A percentile compares a stretch with the other conserved stretches of the same genome.
Conservation (phyloP, 2,113 vertebrate genomes). For the Sorex araneus region DNA sequence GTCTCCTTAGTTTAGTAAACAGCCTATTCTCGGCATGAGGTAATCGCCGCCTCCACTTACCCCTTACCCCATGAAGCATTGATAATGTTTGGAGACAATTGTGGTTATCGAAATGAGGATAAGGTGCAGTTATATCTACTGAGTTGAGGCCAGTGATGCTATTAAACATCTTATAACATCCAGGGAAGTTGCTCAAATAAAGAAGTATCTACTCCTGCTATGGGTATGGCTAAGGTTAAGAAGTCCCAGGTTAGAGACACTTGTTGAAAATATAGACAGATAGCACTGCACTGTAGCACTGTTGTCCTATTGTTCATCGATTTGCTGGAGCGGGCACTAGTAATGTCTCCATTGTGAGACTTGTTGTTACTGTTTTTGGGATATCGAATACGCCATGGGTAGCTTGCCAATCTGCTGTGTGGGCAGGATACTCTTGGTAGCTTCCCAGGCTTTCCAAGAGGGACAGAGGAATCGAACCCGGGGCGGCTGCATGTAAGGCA, state of each 20-base stretch:
- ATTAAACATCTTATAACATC: neutral
- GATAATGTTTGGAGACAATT: neutral
- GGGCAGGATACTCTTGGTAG: too few species aligned
- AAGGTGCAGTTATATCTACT: neutral
- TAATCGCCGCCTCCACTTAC: neutral
- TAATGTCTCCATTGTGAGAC: too few species aligned
- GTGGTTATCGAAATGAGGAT: neutral
- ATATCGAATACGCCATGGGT: too few species aligned
- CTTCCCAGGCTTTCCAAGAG: too few species aligned
- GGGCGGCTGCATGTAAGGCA: too few species aligned
- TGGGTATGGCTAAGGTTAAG: neutral
- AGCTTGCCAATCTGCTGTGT: too few species aligned
- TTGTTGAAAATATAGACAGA: neutral
- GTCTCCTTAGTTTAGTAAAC: neutral
- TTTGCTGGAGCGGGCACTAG: too few species aligned
- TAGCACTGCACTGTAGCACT: neutral
- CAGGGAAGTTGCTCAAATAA: neutral
- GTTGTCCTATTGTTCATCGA: too few species aligned
- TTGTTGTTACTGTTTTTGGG: too few species aligned
- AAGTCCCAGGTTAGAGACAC: neutral
- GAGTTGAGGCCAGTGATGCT: neutral
- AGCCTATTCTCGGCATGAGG: neutral
- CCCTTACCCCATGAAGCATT: too few species aligned
- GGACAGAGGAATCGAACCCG: too few species aligned
- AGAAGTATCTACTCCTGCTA: neutral